phyloP scores from a whole-genome alignment of 2,797 vertebrate genomes.

The Mionectes olivaceus region DNA sequence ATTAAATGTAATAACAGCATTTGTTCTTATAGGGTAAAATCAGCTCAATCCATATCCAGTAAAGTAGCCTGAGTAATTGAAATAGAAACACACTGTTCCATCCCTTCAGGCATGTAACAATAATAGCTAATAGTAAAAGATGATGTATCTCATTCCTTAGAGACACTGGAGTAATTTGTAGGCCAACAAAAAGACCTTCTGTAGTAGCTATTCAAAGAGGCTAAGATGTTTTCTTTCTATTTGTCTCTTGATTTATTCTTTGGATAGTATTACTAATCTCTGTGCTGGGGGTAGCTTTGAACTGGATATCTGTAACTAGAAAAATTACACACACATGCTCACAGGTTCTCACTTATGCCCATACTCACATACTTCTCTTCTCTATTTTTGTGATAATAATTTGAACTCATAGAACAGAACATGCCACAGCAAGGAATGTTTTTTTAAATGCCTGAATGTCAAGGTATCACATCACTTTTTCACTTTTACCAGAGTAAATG shows the following conservation, averaged over 20 bases:
- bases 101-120: slow-evolving; percentile 38
- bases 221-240: not conserved
- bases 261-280: not conserved
- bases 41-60: slow-evolving; percentile 40
- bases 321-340: not conserved
- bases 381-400: not conserved
- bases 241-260: not conserved
- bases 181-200: not conserved
- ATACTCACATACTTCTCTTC: not conserved
- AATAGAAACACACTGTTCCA: slow-evolving; percentile 31
- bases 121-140: slow-evolving; percentile 62
- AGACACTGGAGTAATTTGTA: slow-evolving; percentile 34
- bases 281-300: not conserved
- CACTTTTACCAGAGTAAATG: not conserved
- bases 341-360: not conserved
- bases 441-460: not conserved
- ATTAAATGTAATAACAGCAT: slow-evolving; percentile 64
- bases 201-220: not conserved
- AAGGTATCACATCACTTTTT: not conserved
- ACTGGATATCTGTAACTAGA: not conserved
- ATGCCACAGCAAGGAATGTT: not conserved
- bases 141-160: slow-evolving; percentile 14
- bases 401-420: not conserved
- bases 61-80: slow-evolving; percentile 55
- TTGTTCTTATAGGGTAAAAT: slow-evolving; percentile 63